phyloP scores from a whole-genome alignment of 2,888 invertebrate genomes.

The Eupithecia centaureata region DNA sequence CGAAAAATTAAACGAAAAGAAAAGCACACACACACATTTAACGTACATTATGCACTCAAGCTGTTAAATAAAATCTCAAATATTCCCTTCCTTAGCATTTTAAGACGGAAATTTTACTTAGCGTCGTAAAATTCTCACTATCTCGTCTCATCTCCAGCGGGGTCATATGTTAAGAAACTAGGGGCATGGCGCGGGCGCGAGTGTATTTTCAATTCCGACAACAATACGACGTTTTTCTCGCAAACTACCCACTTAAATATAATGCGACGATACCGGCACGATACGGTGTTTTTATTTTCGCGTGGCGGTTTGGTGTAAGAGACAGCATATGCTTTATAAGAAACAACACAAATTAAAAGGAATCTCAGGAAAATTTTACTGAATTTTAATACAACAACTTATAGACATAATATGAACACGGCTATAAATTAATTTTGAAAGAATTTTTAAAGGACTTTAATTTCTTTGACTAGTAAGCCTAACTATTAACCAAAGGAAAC shows the following conservation, averaged over 20 bases:
- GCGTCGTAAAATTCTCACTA: conserved; percentile 9
- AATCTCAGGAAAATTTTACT: neutral
- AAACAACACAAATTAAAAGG: neutral
- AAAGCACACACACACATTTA: too few relatives aligned
- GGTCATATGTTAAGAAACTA: conserved; percentile 52
- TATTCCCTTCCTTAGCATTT: neutral
- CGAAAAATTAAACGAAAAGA: neutral
- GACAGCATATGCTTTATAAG: neutral
- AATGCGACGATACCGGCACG: conserved; percentile 72
- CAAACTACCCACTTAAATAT: conserved; percentile 82
- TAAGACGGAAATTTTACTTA: neutral
- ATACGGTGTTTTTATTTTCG: conserved; percentile 67
- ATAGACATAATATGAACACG: too few relatives aligned
- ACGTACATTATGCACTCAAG: neutral
- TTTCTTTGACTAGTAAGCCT: too few relatives aligned
- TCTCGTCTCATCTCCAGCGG: conserved; percentile 41
- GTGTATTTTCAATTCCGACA: conserved; percentile 81
- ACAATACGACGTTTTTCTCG: conserved; percentile 79
- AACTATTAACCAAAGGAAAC: too few relatives aligned
- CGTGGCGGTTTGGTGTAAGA: conserved; percentile 36
- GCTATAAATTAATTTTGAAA: too few relatives aligned
- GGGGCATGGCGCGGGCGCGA: conserved; percentile 50
- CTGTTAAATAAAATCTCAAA: neutral
- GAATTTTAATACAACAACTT: too few relatives aligned
- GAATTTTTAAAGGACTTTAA: too few relatives aligned